Evolutionary conservation across 2,113 vertebrate species (phyloP).

Genomic region (Cebidichthys violaceus): DNA sequence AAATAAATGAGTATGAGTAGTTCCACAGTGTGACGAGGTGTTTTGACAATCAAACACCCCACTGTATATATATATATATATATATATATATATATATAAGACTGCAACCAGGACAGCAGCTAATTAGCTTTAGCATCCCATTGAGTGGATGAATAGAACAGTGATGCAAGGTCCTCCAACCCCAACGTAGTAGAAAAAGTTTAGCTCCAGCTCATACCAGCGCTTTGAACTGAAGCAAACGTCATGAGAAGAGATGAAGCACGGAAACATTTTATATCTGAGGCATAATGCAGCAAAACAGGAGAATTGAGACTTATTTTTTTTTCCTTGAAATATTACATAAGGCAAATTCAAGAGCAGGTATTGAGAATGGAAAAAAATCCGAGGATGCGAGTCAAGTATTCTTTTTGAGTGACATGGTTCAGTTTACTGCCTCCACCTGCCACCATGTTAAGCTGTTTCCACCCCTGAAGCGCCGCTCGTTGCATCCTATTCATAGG

Average conservation of each 20-base stretch:
- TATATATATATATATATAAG: too few relatives aligned
- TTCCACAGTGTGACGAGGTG: too few relatives aligned
- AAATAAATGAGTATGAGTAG: too few relatives aligned
- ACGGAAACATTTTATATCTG: neutral
- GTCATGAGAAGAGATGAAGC: neutral
- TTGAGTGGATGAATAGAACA: too few relatives aligned
- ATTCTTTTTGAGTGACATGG: conserved; percentile 49
- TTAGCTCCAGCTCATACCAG: neutral
- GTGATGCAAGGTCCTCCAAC: neutral
- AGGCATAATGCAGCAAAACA: neutral
- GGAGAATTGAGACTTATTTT: neutral
- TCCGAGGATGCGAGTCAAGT: conserved; percentile 23
- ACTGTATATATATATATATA: too few relatives aligned
- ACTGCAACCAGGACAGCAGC: too few relatives aligned
- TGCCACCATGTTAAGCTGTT: conserved; percentile 74
- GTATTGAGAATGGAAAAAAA: neutral
- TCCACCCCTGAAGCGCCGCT: conserved; percentile 63
- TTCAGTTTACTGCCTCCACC: conserved; percentile 69
- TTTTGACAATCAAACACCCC: too few relatives aligned
- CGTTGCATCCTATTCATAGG: conserved; percentile 82
- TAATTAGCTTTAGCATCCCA: too few relatives aligned
- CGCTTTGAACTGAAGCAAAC: neutral
- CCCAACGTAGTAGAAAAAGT: neutral
- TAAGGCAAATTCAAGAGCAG: neutral
- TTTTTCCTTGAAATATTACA: neutral